Evolutionary conservation across 2,113 vertebrate genomes (phyloP), one percentile per base, ranked within the genome.

Genomic region (Pteronura brasiliensis): DNA sequence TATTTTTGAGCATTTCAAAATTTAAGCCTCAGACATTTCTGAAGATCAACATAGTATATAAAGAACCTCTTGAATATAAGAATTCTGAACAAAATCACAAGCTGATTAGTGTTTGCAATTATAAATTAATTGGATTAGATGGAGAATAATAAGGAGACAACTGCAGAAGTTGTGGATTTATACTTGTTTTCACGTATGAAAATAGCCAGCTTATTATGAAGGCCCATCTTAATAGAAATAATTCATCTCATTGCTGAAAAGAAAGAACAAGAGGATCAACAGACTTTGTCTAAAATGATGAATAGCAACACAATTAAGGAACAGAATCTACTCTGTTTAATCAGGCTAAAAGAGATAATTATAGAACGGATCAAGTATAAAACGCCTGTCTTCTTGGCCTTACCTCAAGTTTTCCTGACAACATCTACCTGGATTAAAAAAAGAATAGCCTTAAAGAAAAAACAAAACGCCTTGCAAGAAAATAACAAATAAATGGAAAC

Each of bases 351-450:
- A 95, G 85, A 74, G 49, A 27, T 27, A 42, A 69, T 76, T 82
- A 84, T 10, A 93, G 57, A 83, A 20, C 5, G 1, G 55, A 94
- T 77, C 23, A 82, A 92, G 63, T 34, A 18, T 90, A 82, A 55
- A 91, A 97, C 7, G 23, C 76, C 47, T 59, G 13, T 82, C 74
- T 90, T 83, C 79, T 94, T 86, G 25, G 80, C 84, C 94, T 97
- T 97, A 97, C 80, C 94, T 95, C 96, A 93, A 83, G 85, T 88
- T 96, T 96, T 92, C 84, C 97, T 95, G 89, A 96, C 67, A 95
- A 85, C 59, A 90, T 93, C 88, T 96, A 95, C 61, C 59, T 94
- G 39, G 81, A 83, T 95, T 96, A 52, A 95, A 92, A 96, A 96
- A 90, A 61, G 21, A 92, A 91, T 6, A 79, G n/a, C 61, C 74